Conservation (phyloP, 2,888 invertebrate species). For the Patella depressa region DNA sequence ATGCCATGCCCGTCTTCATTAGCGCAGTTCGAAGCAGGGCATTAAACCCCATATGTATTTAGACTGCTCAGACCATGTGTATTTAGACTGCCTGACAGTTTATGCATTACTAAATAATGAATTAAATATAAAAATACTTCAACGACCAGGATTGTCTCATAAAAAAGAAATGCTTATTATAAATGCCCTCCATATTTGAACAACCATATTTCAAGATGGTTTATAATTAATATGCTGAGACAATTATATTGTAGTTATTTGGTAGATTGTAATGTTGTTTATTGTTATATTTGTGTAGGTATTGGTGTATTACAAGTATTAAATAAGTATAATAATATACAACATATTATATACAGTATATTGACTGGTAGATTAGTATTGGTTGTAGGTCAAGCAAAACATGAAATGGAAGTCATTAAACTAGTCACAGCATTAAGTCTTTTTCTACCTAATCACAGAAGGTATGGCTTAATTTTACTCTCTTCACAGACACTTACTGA, state of each 20-base stretch:
- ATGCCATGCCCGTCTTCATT: no score
- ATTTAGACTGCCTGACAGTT: no score
- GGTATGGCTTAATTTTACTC: constrained; percentile 32
- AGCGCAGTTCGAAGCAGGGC: no score
- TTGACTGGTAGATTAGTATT: constrained; percentile 64
- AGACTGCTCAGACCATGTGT: no score
- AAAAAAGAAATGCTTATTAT: no score
- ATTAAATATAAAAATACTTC: no score
- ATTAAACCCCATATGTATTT: no score
- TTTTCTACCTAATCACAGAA: constrained; percentile 61
- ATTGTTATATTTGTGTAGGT: constrained; percentile 41
- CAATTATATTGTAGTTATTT: not conserved
- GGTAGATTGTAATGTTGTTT: no score
- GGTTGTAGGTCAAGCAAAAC: constrained; percentile 53
- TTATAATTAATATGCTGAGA: not conserved
- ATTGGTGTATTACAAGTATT: constrained; percentile 53
- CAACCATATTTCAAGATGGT: not conserved
- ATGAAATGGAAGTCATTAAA: constrained; percentile 54
- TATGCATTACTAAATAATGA: no score
- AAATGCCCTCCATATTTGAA: no score
- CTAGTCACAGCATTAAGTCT: constrained; percentile 59
- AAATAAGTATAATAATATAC: constrained; percentile 48
- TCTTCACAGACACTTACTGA: not conserved
- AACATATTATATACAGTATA: constrained; percentile 60
- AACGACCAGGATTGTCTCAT: no score